Evolutionary conservation across 2,888 invertebrate species (phyloP).

Genomic region (Gortyna flavago): DNA sequence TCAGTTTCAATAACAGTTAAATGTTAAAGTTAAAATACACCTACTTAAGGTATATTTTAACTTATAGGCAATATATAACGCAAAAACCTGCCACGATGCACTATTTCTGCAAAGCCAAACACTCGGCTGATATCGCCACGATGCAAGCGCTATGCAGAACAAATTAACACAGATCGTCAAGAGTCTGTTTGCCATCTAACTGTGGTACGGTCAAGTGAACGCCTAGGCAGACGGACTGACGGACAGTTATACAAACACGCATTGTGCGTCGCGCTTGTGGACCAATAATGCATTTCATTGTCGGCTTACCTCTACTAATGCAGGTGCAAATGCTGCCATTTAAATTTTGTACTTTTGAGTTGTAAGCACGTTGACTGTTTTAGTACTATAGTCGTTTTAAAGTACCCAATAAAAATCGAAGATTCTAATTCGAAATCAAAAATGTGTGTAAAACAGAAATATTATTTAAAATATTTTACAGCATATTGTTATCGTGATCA

Average conservation of each 20-base stretch:
- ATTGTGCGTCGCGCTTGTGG: slow-evolving; percentile 81
- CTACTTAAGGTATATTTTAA: background rate
- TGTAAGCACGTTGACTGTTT: background rate
- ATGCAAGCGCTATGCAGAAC: slow-evolving; percentile 84
- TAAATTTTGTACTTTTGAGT: slow-evolving; percentile 45
- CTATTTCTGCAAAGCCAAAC: slow-evolving; percentile 61
- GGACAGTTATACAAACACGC: slow-evolving; percentile 88
- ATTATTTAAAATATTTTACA: background rate
- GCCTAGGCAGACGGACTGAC: slow-evolving; percentile 78
- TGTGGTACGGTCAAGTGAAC: slow-evolving; percentile 86
- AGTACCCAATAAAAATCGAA: background rate
- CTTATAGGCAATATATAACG: background rate
- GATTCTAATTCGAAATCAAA: background rate
- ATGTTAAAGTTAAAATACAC: background rate
- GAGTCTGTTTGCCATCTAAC: slow-evolving; percentile 86
- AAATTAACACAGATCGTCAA: slow-evolving; percentile 87
- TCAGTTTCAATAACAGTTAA: background rate
- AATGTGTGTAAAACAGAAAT: background rate
- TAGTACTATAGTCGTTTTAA: background rate
- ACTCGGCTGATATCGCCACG: slow-evolving; percentile 76
- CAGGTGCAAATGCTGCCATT: slow-evolving; percentile 79
- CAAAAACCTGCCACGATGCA: no score
- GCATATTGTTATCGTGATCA: no score
- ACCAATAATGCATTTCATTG: slow-evolving; percentile 88
- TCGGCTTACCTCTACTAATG: slow-evolving; percentile 80